Percentiles rank a stretch among this genome's conserved stretches.
Evolutionary conservation across 2,797 vertebrate genomes (phyloP).

Genomic region (Sebastes kiyomatsui): DNA sequence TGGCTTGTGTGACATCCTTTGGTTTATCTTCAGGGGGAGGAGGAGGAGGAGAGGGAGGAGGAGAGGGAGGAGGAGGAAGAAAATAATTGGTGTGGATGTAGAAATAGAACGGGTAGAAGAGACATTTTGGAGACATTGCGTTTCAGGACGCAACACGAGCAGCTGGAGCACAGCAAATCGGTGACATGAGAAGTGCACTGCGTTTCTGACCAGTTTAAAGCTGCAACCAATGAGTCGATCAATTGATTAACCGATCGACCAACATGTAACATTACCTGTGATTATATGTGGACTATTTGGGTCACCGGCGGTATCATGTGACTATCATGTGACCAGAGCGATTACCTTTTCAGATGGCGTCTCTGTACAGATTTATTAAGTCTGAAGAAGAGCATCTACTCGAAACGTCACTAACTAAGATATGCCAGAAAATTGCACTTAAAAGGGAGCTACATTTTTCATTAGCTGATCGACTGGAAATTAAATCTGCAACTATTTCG

Average conservation of each 20-base stretch:
- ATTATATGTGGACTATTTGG: too few species aligned
- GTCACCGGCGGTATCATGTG: too few species aligned
- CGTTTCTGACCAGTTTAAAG: not conserved
- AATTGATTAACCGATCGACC: too few species aligned
- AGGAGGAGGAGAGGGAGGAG: not conserved
- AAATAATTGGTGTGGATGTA: not conserved
- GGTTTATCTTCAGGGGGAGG: conserved; percentile 66
- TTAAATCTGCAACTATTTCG: not conserved
- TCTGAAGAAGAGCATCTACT: too few species aligned
- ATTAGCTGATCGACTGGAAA: not conserved
- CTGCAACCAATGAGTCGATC: not conserved
- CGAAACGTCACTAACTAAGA: too few species aligned
- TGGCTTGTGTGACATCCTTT: conserved; percentile 75
- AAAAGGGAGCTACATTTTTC: too few species aligned
- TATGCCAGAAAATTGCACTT: accelerated
- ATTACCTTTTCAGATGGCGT: too few species aligned
- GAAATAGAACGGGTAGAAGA: not conserved
- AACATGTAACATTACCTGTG: too few species aligned
- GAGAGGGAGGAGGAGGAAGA: not conserved
- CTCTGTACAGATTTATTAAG: too few species aligned
- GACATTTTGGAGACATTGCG: conserved; percentile 8
- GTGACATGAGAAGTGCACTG: not conserved
- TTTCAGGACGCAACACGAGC: conserved; percentile 11
- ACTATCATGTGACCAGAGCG: too few species aligned
- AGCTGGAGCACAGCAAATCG: conserved; percentile 2